Conservation (phyloP, 2,113 vertebrate species). For the Rhinichthys klamathensis region DNA sequence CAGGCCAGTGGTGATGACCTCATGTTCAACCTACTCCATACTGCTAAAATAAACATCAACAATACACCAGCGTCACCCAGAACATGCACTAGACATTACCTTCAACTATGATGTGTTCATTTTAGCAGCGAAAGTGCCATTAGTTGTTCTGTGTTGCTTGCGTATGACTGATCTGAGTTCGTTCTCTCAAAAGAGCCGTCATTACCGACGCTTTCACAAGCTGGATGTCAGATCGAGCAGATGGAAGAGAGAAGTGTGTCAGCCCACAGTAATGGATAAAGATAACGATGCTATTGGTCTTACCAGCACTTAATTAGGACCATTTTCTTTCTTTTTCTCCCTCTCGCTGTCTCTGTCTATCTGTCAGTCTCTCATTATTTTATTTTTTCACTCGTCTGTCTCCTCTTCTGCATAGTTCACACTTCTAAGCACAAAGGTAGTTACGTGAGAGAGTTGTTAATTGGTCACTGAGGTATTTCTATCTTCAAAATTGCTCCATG, state of each 20-base stretch:
- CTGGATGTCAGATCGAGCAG: slow-evolving; percentile 25
- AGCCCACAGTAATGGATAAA: slow-evolving; percentile 32
- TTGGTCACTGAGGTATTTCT: slow-evolving; percentile 33
- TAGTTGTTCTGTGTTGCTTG: slow-evolving; percentile 5
- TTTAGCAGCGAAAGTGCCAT: slow-evolving; percentile 3
- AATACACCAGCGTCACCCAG: slow-evolving; percentile 7
- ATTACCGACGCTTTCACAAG: slow-evolving; percentile 19
- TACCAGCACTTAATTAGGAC: slow-evolving; percentile 49
- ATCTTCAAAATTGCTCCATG: slow-evolving; percentile 40
- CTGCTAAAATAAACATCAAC: slow-evolving; percentile 40
- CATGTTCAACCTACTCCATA: slow-evolving; percentile 11
- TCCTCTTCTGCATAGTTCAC: slow-evolving; percentile 22
- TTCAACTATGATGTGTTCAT: background rate
- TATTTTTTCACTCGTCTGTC: background rate
- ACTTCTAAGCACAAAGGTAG: slow-evolving; percentile 36
- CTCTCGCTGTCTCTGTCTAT: slow-evolving; percentile 34
- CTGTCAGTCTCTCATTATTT: slow-evolving; percentile 55
- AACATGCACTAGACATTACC: background rate
- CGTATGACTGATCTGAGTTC: background rate
- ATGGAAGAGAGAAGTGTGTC: slow-evolving; percentile 35
- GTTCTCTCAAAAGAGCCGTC: slow-evolving; percentile 17
- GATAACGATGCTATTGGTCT: slow-evolving; percentile 40
- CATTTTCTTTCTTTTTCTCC: slow-evolving; percentile 26
- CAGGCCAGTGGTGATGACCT: background rate
- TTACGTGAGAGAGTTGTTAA: slow-evolving; percentile 30